Conservation (phyloP, 2,113 vertebrate genomes). For the Ophthalmolycus amberensis region DNA sequence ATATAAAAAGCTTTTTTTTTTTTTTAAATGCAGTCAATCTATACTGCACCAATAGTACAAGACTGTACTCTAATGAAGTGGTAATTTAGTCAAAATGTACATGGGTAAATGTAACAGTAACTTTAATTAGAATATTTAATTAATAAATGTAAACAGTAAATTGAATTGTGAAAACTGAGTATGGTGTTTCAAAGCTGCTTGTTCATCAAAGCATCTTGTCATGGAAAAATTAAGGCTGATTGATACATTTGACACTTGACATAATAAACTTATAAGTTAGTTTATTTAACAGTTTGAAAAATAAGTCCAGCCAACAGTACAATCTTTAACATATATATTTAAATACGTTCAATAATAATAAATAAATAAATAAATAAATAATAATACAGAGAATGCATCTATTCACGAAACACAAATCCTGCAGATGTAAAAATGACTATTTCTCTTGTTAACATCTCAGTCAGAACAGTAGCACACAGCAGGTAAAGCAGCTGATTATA, state of each 20-base stretch:
- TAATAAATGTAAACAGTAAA: neutral
- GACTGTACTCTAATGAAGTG: neutral
- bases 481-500: neutral
- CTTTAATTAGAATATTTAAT: neutral
- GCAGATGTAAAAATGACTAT: neutral
- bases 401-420: neutral
- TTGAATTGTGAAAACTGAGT: neutral
- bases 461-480: constrained; percentile 9
- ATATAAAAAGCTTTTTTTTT: neutral
- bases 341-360: constrained; percentile 29
- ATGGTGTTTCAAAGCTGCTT: too few species aligned
- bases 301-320: neutral
- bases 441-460: neutral
- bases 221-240: too few species aligned
- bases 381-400: neutral
- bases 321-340: constrained; percentile 1
- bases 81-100: neutral
- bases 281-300: constrained; percentile 9
- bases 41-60: neutral
- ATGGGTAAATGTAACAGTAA: neutral
- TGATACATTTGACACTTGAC: neutral
- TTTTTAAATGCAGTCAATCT: neutral
- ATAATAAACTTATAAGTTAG: neutral
- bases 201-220: neutral
- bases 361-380: constrained; percentile 28